Evolutionary conservation across 2,113 vertebrate species (phyloP).

Genomic region (Lepus timidus): DNA sequence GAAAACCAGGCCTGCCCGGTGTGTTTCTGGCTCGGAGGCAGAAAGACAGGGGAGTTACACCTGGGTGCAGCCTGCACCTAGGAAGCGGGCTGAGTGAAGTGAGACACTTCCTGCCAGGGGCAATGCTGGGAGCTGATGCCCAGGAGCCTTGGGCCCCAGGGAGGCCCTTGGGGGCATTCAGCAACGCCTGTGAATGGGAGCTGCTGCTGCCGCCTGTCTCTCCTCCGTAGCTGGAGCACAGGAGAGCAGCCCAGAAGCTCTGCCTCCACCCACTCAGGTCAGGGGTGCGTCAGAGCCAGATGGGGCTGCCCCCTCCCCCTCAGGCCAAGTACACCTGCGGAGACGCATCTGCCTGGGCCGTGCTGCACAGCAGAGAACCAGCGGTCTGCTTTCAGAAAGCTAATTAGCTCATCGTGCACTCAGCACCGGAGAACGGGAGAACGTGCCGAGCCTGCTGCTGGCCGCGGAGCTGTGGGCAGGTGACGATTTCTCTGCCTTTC

Average conservation of each 20-base stretch:
- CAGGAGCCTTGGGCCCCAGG: background rate
- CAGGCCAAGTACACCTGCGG: background rate
- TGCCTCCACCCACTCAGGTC: background rate
- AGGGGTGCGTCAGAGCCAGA: background rate
- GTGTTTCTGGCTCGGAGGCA: background rate
- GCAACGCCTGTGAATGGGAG: background rate
- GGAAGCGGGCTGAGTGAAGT: background rate
- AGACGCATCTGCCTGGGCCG: background rate
- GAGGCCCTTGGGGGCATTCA: no score
- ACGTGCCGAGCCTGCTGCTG: background rate
- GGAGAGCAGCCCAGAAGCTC: constrained; percentile 6
- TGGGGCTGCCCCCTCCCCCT: background rate
- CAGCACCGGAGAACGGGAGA: background rate
- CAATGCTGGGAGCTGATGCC: rapidly evolving
- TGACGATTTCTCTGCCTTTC: background rate
- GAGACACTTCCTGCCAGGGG: background rate
- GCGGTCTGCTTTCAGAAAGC: background rate
- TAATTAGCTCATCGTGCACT: background rate
- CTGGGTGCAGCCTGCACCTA: no score
- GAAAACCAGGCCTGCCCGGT: rapidly evolving
- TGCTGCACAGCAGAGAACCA: rapidly evolving
- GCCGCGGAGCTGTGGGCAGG: background rate
- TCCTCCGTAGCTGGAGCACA: background rate
- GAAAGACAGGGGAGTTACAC: background rate
- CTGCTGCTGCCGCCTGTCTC: background rate